Evolutionary conservation across 2,888 invertebrate genomes (phyloP), one percentile per base, ranked within the genome.

Genomic region (Chelonus formosanus): DNA sequence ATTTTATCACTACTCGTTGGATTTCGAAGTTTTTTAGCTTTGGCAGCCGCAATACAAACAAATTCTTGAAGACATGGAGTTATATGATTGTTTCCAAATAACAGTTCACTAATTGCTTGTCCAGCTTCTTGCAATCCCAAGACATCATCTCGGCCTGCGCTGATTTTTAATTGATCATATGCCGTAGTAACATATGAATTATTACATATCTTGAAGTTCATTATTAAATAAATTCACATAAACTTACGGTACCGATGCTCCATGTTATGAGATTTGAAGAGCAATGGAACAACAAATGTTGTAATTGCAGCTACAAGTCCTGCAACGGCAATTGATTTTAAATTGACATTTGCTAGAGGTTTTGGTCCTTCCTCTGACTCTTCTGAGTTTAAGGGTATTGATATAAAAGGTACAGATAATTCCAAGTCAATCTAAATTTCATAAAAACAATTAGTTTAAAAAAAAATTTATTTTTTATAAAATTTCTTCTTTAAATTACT

Each of bases 351-450:
- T 5, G 90, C 85, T 5, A 88, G 75, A 0, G 90, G 87, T 4
- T 86, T 63, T 31, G 67, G 50, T 67, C 82, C 77, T 1, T 85
- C 83, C 0, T 84, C 76, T 10, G 87, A 83, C 63, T 86, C 76
- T 0, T 88, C 85, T 70, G 86, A 87, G 71, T 88, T 86, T 4
- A 90, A 82, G 0, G 92, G 91, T 73, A 91, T 89, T n/a, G 87
- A 85, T 32, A 91, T 75, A 72, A 92, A 91, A 0, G 92, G 91
- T 36, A 91, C 86, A 0, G 87, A 85, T 69, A 92, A 88, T 47
- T 90, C 89, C 77, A 91, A 83, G 70, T 89, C 89, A 45, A 91
- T 84, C 92, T 92, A 20, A 1, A 20, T 20, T 20, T 20, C 1
- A 20, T 20, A 20, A 20, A 1, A 2, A 20, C 20, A 20, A 20